A percentile compares a stretch with the other conserved stretches of the same genome.
Evolutionary conservation across 2,797 vertebrate species (phyloP).

Genomic region (Anguilla pacifica): DNA sequence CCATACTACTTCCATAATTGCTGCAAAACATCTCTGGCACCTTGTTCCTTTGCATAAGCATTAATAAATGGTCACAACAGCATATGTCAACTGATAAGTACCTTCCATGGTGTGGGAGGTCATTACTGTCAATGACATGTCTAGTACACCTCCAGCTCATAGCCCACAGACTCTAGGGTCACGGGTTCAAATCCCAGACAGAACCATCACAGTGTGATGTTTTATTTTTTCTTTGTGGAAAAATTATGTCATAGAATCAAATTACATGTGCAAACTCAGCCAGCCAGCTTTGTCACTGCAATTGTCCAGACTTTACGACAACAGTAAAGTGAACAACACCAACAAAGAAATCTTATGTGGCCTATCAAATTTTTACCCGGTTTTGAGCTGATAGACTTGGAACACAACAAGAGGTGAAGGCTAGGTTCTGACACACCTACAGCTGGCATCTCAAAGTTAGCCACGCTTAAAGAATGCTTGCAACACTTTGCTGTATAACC

Average conservation of each 20-base stretch:
- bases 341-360: neutral
- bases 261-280: neutral
- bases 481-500: neutral
- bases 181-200: neutral
- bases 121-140: constrained; percentile 1
- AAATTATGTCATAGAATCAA: neutral
- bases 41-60: neutral
- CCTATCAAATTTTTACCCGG: neutral
- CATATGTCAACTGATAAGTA: neutral
- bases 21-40: neutral
- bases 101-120: neutral
- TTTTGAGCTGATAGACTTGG: neutral
- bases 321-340: neutral
- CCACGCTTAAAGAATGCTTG: neutral
- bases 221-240: neutral
- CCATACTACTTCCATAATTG: neutral
- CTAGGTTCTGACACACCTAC: neutral
- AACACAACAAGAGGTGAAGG: neutral
- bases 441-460: neutral
- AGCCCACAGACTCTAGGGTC: neutral
- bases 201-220: neutral
- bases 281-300: neutral
- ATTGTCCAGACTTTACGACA: neutral
- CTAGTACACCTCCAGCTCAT: neutral
- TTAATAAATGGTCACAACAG: neutral